Conservation (phyloP, 2,797 vertebrate species). For the Buceros bicornis region DNA sequence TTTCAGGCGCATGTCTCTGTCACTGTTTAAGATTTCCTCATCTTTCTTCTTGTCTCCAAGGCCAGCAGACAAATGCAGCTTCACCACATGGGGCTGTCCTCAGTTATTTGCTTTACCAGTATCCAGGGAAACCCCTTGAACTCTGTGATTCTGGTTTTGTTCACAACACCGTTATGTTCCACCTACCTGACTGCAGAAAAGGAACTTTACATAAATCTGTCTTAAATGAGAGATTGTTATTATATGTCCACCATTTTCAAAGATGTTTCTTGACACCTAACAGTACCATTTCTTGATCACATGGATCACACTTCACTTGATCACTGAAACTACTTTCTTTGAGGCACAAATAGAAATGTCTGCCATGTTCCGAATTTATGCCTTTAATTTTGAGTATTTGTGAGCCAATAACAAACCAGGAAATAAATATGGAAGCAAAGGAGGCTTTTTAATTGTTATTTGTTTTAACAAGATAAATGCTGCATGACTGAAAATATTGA, state of each 20-base stretch:
- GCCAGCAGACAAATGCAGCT: background rate
- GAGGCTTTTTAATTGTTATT: background rate
- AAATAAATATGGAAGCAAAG: background rate
- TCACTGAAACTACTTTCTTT: background rate
- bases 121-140: background rate
- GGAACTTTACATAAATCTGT: background rate
- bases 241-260: background rate
- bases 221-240: background rate
- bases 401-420: background rate
- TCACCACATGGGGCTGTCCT: fast-evolving
- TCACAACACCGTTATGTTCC: background rate
- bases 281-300: background rate
- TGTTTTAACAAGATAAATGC: background rate
- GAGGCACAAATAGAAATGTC: background rate
- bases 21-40: background rate
- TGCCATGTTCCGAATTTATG: background rate
- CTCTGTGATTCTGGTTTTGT: background rate
- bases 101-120: background rate
- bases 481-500: background rate
- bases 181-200: background rate
- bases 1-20: background rate
- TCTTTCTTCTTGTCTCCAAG: background rate
- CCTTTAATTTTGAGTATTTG: background rate
- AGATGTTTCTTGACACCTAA: background rate
- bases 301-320: too few species aligned